phyloP scores from a whole-genome alignment of 2,888 invertebrate species.

The Parapristionchus giblindavisi region DNA sequence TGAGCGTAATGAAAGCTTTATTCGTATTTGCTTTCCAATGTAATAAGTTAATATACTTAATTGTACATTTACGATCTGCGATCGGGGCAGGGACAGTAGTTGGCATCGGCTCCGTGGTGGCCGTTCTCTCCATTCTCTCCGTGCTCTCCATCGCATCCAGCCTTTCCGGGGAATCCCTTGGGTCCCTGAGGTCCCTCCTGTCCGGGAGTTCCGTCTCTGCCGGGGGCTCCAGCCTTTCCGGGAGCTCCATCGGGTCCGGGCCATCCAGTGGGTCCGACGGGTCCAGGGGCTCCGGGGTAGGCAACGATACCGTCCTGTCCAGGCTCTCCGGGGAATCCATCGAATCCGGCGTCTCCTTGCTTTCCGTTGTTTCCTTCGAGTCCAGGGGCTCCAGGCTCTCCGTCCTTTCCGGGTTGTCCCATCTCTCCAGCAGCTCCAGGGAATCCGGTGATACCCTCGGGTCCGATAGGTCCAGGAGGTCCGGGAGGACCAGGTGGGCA shows the following conservation, averaged over 20 bases:
- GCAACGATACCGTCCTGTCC: slow-evolving; percentile 47
- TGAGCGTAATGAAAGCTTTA: slow-evolving; percentile 17
- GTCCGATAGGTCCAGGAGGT: slow-evolving; percentile 36
- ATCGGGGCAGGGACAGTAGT: slow-evolving; percentile 41
- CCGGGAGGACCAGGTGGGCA: slow-evolving; percentile 38
- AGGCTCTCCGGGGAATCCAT: slow-evolving; percentile 42
- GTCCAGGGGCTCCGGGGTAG: slow-evolving; percentile 40
- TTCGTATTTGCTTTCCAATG: slow-evolving; percentile 22
- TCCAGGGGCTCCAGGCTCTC: slow-evolving; percentile 43
- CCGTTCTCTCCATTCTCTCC: slow-evolving; percentile 46
- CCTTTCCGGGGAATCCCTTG: slow-evolving; percentile 39
- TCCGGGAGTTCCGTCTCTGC: slow-evolving; percentile 47
- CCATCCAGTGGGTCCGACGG: slow-evolving; percentile 43
- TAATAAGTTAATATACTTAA: background rate
- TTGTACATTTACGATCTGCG: slow-evolving; percentile 29
- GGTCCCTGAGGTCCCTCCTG: slow-evolving; percentile 31
- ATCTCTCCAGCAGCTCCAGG: slow-evolving; percentile 36
- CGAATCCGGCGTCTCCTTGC: slow-evolving; percentile 42
- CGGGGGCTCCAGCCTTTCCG: slow-evolving; percentile 43
- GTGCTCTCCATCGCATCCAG: slow-evolving; percentile 46
- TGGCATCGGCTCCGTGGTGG: slow-evolving; percentile 39
- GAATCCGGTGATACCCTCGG: slow-evolving; percentile 38
- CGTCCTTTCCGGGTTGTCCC: slow-evolving; percentile 36
- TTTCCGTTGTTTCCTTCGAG: slow-evolving; percentile 52
- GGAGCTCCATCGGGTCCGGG: slow-evolving; percentile 39